Evolutionary conservation across 2,888 invertebrate genomes (phyloP), one percentile per base, ranked within the genome.

Genomic region (Lacanobia oleracea): DNA sequence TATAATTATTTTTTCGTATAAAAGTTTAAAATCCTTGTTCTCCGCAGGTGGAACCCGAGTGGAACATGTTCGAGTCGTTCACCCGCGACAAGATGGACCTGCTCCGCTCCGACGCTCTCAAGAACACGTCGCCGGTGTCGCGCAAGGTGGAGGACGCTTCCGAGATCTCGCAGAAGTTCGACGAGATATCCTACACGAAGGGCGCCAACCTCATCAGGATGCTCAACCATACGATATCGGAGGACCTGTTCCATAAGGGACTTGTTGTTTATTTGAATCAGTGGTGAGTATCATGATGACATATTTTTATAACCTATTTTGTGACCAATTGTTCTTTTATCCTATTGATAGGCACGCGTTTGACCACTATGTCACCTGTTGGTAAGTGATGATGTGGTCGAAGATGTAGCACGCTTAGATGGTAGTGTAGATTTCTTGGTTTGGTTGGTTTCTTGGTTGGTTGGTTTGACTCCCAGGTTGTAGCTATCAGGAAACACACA

Each of bases 91-190:
- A 96, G 65, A 96, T 97, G 93, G 94, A 95, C 57, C 94, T 97
- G 0, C 93, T 97, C 0, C 93, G 94, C 0, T 89, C 92, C 0
- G 97, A 97, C 84, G 95, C 96, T 0, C 88, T 96, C 14, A 96
- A 96, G 85, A 96, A 96, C 79, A 96, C 96, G 0, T 96, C 96
- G 0, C 96, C 97, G 0, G 96, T 97, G 3, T 96, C 97, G 0
- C 88, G 94, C 0, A 86, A 93, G 18, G 96, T 97, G 0, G 87
- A 90, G 2, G 96, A 96, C 80, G 96, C 96, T 0, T 91, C 94
- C 0, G 96, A 97, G 85, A 97, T 97, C 84, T 95, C 96, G 66
- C 96, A 96, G 89, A 96, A 97, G 83, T 97, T 97, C 87, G 97
- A 97, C 87, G 95, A 94, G 72, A 96, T 96, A 62, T 96, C 96